Percentiles rank a stretch among this genome's conserved stretches.
phyloP scores from a whole-genome alignment of 2,113 vertebrate species.

The Centropristis striata region DNA sequence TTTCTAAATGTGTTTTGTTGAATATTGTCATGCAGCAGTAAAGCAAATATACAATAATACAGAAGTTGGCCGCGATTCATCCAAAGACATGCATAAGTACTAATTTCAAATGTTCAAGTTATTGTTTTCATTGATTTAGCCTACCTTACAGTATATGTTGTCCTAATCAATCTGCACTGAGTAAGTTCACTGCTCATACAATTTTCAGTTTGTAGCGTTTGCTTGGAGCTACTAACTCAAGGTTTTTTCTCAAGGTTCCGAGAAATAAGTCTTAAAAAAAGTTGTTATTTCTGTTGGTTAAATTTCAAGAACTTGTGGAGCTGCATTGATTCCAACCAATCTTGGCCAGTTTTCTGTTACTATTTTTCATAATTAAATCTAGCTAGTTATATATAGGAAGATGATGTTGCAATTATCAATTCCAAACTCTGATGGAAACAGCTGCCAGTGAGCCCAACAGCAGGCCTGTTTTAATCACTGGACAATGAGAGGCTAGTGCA shows the following conservation, averaged over 20 bases:
- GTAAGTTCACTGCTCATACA: background rate
- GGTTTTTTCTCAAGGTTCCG: too few species aligned
- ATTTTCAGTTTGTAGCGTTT: background rate
- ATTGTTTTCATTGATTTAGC: background rate
- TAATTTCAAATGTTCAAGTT: background rate
- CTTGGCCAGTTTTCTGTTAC: background rate
- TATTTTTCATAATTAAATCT: background rate
- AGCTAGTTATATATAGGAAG: background rate
- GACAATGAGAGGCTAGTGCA: background rate
- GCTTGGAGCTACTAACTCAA: background rate
- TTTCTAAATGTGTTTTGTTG: background rate
- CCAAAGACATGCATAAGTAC: background rate
- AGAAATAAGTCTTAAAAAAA: background rate
- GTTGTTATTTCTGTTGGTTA: too few species aligned
- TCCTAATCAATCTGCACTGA: too few species aligned
- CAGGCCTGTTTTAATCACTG: background rate
- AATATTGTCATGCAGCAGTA: background rate
- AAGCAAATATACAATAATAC: background rate
- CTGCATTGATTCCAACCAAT: too few species aligned
- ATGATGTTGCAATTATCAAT: background rate
- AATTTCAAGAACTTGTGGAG: too few species aligned
- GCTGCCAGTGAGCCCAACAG: background rate
- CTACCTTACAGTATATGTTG: too few species aligned
- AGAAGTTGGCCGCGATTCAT: background rate
- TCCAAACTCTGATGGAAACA: background rate